phyloP scores from a whole-genome alignment of 2,888 invertebrate species.

The Melieria omissa region DNA sequence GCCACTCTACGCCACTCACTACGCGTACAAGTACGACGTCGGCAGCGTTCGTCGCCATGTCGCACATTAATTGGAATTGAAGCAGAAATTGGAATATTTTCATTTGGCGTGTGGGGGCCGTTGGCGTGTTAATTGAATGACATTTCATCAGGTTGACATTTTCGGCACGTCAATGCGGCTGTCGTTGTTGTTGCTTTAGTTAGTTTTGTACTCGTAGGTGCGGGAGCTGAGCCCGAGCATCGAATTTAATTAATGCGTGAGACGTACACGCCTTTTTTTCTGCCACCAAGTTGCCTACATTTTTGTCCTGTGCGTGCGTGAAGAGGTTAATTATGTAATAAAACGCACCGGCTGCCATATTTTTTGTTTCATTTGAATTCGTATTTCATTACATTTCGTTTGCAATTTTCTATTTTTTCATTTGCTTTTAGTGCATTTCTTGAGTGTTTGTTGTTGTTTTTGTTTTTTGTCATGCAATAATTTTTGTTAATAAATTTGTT shows the following conservation, averaged over 20 bases:
- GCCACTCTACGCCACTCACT: no score
- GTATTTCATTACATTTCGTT: no score
- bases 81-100: background rate
- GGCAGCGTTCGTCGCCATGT: no score
- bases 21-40: no score
- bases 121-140: conserved; percentile 16
- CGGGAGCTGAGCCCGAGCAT: no score
- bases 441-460: background rate
- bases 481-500: conserved; percentile 34
- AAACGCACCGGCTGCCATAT: background rate
- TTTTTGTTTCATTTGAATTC: conserved; percentile 8
- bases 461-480: background rate
- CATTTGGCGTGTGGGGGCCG: background rate
- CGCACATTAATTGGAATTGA: no score
- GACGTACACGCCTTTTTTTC: background rate
- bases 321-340: background rate
- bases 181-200: no score
- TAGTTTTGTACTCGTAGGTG: no score
- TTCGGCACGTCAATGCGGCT: background rate
- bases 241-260: no score
- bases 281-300: conserved; percentile 4
- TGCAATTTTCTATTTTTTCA: no score
- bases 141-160: conserved; percentile 16
- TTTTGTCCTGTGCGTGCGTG: background rate
- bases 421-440: no score